Percentiles rank a stretch among this genome's conserved stretches.
Evolutionary conservation across 1,140 invertebrate genomes (phyloP).

Genomic region (Phenacoccus solenopsis): DNA sequence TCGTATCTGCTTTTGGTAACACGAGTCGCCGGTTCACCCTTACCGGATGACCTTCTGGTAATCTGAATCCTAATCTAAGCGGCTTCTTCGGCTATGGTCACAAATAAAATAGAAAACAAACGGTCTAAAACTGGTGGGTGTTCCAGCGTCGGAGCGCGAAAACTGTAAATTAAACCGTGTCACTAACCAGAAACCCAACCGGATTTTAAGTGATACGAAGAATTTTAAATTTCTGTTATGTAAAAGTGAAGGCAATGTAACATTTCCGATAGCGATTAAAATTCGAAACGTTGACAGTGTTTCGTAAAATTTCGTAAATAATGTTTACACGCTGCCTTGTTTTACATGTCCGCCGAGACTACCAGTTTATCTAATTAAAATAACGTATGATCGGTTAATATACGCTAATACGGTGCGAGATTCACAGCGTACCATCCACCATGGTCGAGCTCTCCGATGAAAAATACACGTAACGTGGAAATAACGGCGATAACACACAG

Average conservation of each 20-base stretch:
- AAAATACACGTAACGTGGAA: not conserved
- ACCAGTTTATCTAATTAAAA: slow-evolving; percentile 12
- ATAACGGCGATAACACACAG: not conserved
- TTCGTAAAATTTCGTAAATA: slow-evolving; percentile 7
- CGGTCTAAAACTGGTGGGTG: slow-evolving; percentile 9
- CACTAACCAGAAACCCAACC: slow-evolving; percentile 7
- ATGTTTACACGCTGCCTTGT: not conserved
- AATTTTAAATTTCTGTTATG: slow-evolving; percentile 15
- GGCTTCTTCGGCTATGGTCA: not conserved
- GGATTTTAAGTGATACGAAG: slow-evolving; percentile 9
- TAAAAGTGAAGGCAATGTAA: slow-evolving; percentile 12
- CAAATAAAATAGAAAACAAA: slow-evolving; percentile 14
- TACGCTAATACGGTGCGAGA: not conserved
- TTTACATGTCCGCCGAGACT: not conserved
- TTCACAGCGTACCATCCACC: not conserved
- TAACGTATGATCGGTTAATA: slow-evolving; percentile 1
- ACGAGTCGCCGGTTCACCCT: not conserved
- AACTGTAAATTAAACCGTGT: slow-evolving; percentile 14
- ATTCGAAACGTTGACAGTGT: slow-evolving; percentile 13
- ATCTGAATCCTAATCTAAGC: not conserved
- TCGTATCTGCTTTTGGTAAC: not conserved
- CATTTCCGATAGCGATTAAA: slow-evolving; percentile 2
- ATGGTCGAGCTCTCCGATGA: too few species aligned
- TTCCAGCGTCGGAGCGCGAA: not conserved
- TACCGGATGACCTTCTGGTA: not conserved